These are phyloP conservation scores for Omphaloscelis lunosa DNA, from an alignment of 2,888 invertebrate genomes.

Conservation along the genomic window DNA sequence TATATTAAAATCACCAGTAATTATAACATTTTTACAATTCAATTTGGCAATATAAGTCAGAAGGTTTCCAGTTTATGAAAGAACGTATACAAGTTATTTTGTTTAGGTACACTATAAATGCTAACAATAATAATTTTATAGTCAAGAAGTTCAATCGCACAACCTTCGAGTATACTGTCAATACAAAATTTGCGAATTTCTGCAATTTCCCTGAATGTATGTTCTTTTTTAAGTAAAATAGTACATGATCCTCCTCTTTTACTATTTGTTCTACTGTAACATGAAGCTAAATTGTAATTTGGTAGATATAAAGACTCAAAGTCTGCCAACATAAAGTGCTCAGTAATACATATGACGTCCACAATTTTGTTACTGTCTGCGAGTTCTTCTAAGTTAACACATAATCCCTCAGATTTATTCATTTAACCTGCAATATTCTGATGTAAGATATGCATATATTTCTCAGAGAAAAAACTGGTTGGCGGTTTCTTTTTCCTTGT, in stretches of 20 bases:
- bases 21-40: conserved; percentile 1
- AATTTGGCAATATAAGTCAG: background rate
- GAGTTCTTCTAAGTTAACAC: background rate
- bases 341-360: conserved; percentile 5
- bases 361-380: background rate
- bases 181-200: conserved; percentile 6
- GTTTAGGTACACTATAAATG: background rate
- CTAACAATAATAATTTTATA: background rate
- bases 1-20: no score
- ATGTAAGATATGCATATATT: conserved; percentile 6
- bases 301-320: background rate
- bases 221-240: background rate
- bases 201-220: background rate
- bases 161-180: conserved; percentile 1
- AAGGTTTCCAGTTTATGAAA: background rate
- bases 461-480: conserved; percentile 16
- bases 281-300: background rate
- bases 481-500: conserved; percentile 1
- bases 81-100: background rate
- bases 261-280: background rate
- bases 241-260: conserved; percentile 8
- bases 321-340: background rate
- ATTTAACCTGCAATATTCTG: conserved; percentile 10
- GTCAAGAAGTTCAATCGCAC: conserved; percentile 11
- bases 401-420: conserved; percentile 2